Evolutionary conservation across 2,113 vertebrate genomes (phyloP).

Genomic region (Gymnogyps californianus): DNA sequence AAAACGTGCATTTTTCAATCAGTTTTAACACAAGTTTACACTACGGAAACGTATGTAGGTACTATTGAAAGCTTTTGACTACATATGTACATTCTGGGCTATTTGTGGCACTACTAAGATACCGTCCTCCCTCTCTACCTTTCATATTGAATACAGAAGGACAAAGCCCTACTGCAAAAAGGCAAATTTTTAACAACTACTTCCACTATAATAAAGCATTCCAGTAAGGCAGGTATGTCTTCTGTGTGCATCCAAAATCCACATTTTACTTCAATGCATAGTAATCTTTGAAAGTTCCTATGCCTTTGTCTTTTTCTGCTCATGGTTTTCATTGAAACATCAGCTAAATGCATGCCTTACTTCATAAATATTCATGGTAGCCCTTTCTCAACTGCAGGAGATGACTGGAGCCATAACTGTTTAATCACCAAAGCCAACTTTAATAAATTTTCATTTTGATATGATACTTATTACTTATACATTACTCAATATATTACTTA

Average conservation of each 20-base stretch:
- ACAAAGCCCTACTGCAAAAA: neutral
- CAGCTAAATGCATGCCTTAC: neutral
- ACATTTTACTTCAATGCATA: neutral
- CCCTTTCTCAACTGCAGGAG: neutral
- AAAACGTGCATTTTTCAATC: neutral
- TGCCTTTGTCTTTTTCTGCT: neutral
- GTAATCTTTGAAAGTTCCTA: neutral
- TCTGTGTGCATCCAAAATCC: neutral
- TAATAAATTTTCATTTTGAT: neutral
- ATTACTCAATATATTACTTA: neutral
- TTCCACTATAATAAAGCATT: neutral
- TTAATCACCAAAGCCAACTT: neutral
- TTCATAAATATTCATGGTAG: neutral
- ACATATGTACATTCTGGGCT: rapidly evolving
- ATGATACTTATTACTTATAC: neutral
- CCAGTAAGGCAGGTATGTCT: neutral
- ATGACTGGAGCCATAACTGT: neutral
- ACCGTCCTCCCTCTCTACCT: neutral
- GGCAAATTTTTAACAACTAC: neutral
- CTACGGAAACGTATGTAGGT: rapidly evolving
- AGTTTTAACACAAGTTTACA: neutral
- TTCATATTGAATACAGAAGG: neutral
- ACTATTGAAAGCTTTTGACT: neutral
- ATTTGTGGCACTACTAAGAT: neutral
- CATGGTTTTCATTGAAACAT: neutral